A percentile compares a stretch with the other conserved stretches of the same genome.
phyloP scores from a whole-genome alignment of 2,113 vertebrate species.

The Ceyx melanurus region DNA sequence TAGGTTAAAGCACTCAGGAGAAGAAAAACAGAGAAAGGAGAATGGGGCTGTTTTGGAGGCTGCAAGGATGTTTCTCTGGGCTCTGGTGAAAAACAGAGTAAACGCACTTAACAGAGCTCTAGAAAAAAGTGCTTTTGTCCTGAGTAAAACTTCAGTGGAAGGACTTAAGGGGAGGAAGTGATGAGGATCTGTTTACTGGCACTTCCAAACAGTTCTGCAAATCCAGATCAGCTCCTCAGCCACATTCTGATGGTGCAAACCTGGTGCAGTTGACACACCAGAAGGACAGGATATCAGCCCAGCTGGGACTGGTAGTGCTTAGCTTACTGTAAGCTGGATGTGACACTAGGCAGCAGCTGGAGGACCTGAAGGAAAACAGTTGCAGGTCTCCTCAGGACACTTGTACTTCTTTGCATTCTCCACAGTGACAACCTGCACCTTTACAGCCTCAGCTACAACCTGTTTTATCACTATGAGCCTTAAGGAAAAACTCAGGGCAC shows the following conservation, averaged over 20 bases:
- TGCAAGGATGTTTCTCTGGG: neutral
- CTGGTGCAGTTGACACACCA: too few relatives aligned
- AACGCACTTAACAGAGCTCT: neutral
- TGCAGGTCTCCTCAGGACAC: neutral
- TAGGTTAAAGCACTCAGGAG: neutral
- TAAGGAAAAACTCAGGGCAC: neutral
- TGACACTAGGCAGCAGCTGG: neutral
- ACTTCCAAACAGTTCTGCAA: neutral
- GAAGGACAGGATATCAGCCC: too few relatives aligned
- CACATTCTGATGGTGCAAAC: too few relatives aligned
- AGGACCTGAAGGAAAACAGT: neutral
- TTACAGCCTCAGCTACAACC: neutral
- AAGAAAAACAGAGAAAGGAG: neutral
- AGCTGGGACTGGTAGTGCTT: neutral
- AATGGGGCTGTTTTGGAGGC: neutral
- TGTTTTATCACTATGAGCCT: fast-evolving
- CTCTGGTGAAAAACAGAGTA: neutral
- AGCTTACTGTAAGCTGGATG: neutral
- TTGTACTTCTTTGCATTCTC: neutral
- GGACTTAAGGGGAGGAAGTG: neutral
- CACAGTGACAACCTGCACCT: neutral
- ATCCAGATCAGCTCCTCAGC: neutral
- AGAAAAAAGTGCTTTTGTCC: neutral
- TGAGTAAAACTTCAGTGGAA: neutral
- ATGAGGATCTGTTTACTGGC: neutral